Percentiles rank a stretch among this genome's conserved stretches.
Conservation (phyloP, 1,140 invertebrate genomes). For the Philopotamus ludificatus region DNA sequence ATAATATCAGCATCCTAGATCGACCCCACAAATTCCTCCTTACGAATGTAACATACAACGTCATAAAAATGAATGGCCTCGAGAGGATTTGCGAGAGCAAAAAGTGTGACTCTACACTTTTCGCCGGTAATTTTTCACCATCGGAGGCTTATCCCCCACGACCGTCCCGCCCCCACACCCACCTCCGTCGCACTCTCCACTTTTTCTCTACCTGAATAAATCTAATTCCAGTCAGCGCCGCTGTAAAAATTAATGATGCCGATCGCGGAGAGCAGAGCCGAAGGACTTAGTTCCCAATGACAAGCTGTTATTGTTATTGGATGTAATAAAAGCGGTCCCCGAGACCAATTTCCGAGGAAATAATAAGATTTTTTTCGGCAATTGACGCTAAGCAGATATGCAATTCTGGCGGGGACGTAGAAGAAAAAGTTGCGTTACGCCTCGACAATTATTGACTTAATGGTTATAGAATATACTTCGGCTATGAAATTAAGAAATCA, state of each 20-base stretch:
- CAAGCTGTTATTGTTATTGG: constrained; percentile 42
- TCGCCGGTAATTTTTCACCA: constrained; percentile 16
- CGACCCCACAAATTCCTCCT: constrained; percentile 1
- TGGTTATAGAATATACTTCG: no score
- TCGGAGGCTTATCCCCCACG: constrained; percentile 13
- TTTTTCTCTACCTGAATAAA: constrained; percentile 39
- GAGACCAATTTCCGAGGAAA: constrained; percentile 26
- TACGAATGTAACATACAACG: constrained; percentile 27
- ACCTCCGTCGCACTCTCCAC: no score
- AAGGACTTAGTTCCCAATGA: constrained; percentile 41
- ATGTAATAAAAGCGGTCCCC: constrained; percentile 36
- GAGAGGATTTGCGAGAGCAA: constrained; percentile 25
- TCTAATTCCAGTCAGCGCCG: constrained; percentile 36
- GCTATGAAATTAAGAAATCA: no score
- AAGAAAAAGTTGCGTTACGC: no score
- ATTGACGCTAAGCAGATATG: constrained; percentile 37
- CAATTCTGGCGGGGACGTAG: neutral
- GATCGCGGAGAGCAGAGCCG: constrained; percentile 19
- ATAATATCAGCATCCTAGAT: constrained; percentile 7
- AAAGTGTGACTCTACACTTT: constrained; percentile 32
- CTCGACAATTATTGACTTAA: no score
- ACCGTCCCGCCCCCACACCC: no score
- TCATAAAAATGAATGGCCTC: constrained; percentile 30
- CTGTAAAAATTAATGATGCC: constrained; percentile 41
- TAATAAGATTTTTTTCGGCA: constrained; percentile 19